Evolutionary conservation across 2,113 vertebrate species (phyloP), one percentile per base, ranked within the genome.

Genomic region (Leptodactylus fuscus): DNA sequence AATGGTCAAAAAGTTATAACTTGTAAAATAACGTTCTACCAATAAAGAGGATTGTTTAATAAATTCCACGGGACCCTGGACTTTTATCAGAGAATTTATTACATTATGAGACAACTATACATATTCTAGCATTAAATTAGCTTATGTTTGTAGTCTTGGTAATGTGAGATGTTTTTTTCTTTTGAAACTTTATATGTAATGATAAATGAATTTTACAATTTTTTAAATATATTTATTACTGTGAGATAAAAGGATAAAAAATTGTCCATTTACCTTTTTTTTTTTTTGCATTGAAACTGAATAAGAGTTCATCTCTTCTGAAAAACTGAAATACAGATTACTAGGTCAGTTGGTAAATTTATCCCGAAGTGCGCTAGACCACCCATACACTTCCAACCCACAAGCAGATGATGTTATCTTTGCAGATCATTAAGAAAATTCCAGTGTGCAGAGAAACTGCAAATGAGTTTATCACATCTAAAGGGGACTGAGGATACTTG

Each of bases 361-460:
- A 49, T 51, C 73, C 24, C 32, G 46, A 10, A 18, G 11, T 80
- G 75, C 38, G 36, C 41, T 67, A 69, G 79, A 67, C 79, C 79
- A 81, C 79, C 79, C 79, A 81, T 48, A 60, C 13, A 49, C 41
- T 81, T 34, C 41, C 13, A 2, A 22, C 24, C 60, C 44, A 15
- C 36, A 41, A 65, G 78, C 11, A 81, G 65, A 46, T 60, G 18
- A 79, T 81, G 79, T 49, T 81, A 81, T 81, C 79, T 81, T 81
- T 32, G 79, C 18, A 32, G 79, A 81, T 81, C 44, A 69, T 69
- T 67, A 69, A 60, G 60, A 13, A 67, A 81, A 65, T 82, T 48
- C 20, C 81, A 70, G 58, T 6, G 9, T 29, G 16, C 60, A 67
- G 12, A 48, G 11, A n/a, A 44, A 38, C 44, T 51, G 62, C 49